Percentiles rank a stretch among this genome's conserved stretches.
phyloP scores from a whole-genome alignment of 2,113 vertebrate species.

The Porphyrio hochstetteri region DNA sequence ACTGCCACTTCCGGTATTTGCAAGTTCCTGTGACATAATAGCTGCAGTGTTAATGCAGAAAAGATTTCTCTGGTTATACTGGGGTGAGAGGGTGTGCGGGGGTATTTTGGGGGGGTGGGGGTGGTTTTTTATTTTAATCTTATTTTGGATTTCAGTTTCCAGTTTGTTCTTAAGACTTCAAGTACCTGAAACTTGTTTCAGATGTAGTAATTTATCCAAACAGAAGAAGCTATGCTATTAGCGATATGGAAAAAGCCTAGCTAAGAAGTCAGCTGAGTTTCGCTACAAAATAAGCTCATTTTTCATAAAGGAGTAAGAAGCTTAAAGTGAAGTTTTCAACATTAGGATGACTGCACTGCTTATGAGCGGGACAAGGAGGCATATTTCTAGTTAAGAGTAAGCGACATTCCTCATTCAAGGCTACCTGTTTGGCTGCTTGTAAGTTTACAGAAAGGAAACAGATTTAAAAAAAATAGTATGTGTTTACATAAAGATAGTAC shows the following conservation, averaged over 20 bases:
- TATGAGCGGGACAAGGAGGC: neutral
- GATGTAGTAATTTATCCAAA: neutral
- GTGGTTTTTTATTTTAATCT: neutral
- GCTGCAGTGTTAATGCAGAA: neutral
- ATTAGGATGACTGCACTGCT: neutral
- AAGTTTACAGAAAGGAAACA: neutral
- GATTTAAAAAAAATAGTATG: neutral
- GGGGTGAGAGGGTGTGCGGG: rapidly evolving
- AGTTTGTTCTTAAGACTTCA: neutral
- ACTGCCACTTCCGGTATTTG: neutral
- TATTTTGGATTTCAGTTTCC: neutral
- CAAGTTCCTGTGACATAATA: neutral
- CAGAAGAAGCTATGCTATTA: neutral
- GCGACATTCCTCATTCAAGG: neutral
- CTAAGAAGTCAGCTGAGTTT: neutral
- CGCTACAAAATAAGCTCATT: neutral
- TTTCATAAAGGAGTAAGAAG: neutral
- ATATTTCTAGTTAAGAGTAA: neutral
- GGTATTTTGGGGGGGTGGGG: neutral
- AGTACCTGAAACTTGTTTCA: neutral
- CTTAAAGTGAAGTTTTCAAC: neutral
- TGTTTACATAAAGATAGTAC: neutral
- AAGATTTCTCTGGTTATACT: neutral
- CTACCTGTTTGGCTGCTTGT: neutral
- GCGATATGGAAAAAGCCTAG: neutral